These are phyloP conservation scores for Zaprionus gabonicus DNA, from an alignment of 1,140 invertebrate species.

Conservation along the genomic window DNA sequence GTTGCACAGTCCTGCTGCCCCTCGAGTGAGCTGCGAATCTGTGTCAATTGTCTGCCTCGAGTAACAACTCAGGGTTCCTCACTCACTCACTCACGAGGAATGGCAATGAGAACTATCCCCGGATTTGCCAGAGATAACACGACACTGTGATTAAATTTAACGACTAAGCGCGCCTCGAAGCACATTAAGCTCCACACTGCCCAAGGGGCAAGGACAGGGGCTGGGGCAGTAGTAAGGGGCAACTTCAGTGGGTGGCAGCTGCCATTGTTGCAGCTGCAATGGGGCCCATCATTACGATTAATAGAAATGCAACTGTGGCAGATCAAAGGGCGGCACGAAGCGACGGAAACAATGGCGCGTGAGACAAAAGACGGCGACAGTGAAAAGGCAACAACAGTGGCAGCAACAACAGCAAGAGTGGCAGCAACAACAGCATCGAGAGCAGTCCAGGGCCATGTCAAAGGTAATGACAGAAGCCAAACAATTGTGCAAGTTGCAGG, in stretches of 20 bases:
- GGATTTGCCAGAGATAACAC: background rate
- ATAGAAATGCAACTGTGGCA: constrained; percentile 69
- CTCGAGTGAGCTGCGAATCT: constrained; percentile 11
- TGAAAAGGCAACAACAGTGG: constrained; percentile 66
- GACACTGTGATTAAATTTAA: constrained; percentile 59
- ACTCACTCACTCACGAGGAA: too few species aligned
- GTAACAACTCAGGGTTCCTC: background rate
- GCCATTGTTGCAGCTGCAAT: constrained; percentile 59
- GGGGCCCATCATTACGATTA: constrained; percentile 74
- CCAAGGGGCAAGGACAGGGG: background rate
- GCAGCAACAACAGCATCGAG: constrained; percentile 50
- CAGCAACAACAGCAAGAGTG: constrained; percentile 58
- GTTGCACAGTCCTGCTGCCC: background rate
- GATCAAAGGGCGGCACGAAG: constrained; percentile 61
- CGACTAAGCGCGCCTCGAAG: constrained; percentile 10
- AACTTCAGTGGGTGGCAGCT: background rate
- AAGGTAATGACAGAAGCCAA: constrained; percentile 82
- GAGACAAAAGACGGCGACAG: constrained; percentile 78
- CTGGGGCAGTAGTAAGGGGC: background rate
- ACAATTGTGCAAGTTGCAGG: constrained; percentile 77
- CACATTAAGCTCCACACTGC: constrained; percentile 35
- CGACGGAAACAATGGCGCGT: constrained; percentile 64
- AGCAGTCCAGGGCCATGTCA: constrained; percentile 63
- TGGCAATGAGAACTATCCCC: background rate
- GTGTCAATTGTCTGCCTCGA: constrained; percentile 49